A percentile compares a stretch with the other conserved stretches of the same genome.
Conservation (phyloP, 2,888 invertebrate species). For the Philaethria dido region DNA sequence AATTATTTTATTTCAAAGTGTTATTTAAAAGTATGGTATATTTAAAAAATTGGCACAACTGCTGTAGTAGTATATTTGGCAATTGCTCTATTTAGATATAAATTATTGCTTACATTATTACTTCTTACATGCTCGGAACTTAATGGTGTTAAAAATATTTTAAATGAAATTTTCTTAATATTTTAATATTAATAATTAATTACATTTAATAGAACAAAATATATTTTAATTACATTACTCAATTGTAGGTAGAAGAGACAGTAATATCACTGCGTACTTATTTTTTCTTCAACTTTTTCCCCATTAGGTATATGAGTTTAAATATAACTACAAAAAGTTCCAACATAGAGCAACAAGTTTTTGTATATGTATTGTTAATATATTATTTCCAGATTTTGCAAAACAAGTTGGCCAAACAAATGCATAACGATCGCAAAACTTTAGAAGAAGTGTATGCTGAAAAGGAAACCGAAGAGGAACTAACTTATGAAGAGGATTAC, state of each 20-base stretch:
- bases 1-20: background rate
- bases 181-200: too few species aligned
- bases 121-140: background rate
- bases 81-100: background rate
- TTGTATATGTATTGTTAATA: constrained; percentile 6
- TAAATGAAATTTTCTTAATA: too few species aligned
- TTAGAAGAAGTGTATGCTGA: constrained; percentile 31
- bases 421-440: constrained; percentile 49
- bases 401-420: constrained; percentile 63
- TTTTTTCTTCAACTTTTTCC: background rate
- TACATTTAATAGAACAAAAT: too few species aligned
- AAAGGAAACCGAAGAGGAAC: constrained; percentile 42
- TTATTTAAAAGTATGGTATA: background rate
- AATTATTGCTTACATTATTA: background rate
- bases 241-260: too few species aligned
- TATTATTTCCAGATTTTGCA: constrained; percentile 63
- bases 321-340: background rate
- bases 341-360: background rate
- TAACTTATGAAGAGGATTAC: constrained; percentile 48
- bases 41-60: background rate
- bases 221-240: too few species aligned
- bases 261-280: background rate
- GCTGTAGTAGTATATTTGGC: background rate
- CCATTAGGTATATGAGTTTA: background rate
- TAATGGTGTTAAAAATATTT: too few species aligned